phyloP scores from a whole-genome alignment of 2,888 invertebrate species.

The Melanostoma scalare region DNA sequence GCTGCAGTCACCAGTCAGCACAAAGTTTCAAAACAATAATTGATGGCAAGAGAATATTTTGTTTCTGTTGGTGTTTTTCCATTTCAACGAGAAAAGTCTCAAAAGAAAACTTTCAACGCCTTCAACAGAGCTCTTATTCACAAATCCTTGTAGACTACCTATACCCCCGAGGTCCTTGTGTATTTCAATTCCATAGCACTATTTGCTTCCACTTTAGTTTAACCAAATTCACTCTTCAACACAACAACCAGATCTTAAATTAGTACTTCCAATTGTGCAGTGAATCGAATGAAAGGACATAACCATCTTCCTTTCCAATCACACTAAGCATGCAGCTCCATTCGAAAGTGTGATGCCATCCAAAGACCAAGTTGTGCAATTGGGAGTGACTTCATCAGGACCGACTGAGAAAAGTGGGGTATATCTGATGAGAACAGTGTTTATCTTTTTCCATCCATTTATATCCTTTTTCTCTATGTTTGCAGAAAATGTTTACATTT shows the following conservation, averaged over 20 bases:
- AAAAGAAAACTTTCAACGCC: background rate
- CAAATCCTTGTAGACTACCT: background rate
- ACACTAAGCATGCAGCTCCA: background rate
- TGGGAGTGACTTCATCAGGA: conserved; percentile 34
- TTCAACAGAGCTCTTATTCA: background rate
- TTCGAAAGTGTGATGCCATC: background rate
- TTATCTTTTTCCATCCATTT: conserved; percentile 11
- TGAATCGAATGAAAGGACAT: conserved; percentile 47
- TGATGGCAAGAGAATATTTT: conserved; percentile 4
- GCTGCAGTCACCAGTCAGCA: no score
- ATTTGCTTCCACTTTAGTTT: conserved; percentile 12
- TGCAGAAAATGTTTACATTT: conserved; percentile 25
- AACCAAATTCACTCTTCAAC: conserved; percentile 37
- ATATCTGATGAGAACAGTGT: conserved; percentile 26
- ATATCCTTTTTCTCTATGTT: no score
- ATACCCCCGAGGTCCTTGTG: background rate
- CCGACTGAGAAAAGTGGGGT: conserved; percentile 14
- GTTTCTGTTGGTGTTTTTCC: background rate
- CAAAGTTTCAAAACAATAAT: background rate
- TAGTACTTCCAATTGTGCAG: conserved; percentile 54
- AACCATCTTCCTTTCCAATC: conserved; percentile 4
- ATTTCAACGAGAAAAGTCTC: background rate
- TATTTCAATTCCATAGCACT: conserved; percentile 1
- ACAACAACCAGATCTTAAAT: conserved; percentile 45
- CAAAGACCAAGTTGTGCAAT: conserved; percentile 1